Evolutionary conservation across 2,113 vertebrate genomes (phyloP).

Genomic region (Microtus pennsylvanicus): DNA sequence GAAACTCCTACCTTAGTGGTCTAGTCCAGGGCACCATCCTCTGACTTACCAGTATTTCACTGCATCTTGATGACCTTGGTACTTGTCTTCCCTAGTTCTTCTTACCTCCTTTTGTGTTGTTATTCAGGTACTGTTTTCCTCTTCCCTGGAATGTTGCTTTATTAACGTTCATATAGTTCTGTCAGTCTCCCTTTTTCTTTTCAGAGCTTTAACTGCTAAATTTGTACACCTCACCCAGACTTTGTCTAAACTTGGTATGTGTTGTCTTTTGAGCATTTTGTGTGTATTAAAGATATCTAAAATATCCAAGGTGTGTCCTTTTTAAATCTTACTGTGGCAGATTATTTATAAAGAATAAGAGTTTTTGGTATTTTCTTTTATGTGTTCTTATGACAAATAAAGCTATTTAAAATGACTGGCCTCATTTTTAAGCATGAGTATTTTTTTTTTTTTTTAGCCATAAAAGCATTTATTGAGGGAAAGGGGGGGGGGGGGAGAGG

Average conservation of each 20-base stretch:
- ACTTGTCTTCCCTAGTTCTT: neutral
- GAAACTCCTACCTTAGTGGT: neutral
- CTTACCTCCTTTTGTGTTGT: neutral
- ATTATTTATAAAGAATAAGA: neutral
- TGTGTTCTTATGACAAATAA: neutral
- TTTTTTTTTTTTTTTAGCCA: no score
- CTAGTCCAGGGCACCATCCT: neutral
- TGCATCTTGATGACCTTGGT: neutral
- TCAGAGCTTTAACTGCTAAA: neutral
- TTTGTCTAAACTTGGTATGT: constrained; percentile 7
- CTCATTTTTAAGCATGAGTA: neutral
- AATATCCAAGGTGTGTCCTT: neutral
- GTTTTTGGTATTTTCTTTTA: constrained; percentile 28
- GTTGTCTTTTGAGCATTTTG: neutral
- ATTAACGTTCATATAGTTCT: neutral
- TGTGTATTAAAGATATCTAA: neutral
- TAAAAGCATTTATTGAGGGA: no score
- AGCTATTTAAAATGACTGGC: constrained; percentile 18
- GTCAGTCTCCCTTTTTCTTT: neutral
- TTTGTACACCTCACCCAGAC: neutral
- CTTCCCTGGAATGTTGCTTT: neutral
- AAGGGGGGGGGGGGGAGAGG: no score
- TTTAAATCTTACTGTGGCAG: constrained; percentile 12
- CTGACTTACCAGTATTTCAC: neutral
- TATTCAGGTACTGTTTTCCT: neutral